Conservation (phyloP, 2,113 vertebrate species). For the Penelope pileata region DNA sequence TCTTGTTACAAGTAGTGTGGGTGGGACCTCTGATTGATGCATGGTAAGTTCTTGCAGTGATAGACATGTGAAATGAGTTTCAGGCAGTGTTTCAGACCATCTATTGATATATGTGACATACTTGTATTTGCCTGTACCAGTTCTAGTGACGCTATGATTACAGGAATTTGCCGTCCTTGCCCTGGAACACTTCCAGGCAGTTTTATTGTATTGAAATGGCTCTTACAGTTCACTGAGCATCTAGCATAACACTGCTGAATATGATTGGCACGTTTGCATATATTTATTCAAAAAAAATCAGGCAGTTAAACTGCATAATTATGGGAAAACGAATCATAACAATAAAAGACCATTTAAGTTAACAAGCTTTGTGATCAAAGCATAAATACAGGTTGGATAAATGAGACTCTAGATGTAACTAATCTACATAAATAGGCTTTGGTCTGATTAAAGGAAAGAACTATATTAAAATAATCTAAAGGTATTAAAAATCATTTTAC, state of each 20-base stretch:
- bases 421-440: constrained; percentile 78
- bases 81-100: constrained; percentile 43
- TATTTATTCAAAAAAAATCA: constrained; percentile 77
- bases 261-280: constrained; percentile 78
- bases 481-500: constrained; percentile 50
- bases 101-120: constrained; percentile 13
- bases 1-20: not conserved
- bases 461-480: constrained; percentile 76
- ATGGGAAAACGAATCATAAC: constrained; percentile 79
- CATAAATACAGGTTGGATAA: constrained; percentile 82
- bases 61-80: constrained; percentile 23
- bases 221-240: constrained; percentile 84
- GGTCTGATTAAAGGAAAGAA: constrained; percentile 74
- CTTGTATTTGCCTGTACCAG: constrained; percentile 51
- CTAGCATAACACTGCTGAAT: constrained; percentile 80
- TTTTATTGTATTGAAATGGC: constrained; percentile 85
- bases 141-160: constrained; percentile 66
- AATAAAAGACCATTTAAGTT: constrained; percentile 83
- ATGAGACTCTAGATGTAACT: constrained; percentile 76
- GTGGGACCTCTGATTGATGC: not conserved
- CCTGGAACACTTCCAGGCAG: constrained; percentile 78
- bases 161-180: constrained; percentile 71
- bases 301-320: constrained; percentile 76
- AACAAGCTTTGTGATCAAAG: constrained; percentile 84
- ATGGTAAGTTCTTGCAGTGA: not conserved